Conservation (phyloP, 2,888 invertebrate species). For the Plebejus melissa region DNA sequence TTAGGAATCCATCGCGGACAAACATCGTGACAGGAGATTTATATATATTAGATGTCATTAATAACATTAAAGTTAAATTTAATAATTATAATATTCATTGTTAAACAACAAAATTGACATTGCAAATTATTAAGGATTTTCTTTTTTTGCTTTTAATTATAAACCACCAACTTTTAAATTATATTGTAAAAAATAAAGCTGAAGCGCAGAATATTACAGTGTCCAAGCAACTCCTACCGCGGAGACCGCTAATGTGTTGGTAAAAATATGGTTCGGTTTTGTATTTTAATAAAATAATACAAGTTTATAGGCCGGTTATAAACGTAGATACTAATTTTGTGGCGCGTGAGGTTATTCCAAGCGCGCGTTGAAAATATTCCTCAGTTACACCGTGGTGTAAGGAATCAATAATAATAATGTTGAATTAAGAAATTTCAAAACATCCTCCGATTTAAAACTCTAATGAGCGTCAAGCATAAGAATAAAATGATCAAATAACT, state of each 20-base stretch:
- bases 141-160: too few species aligned
- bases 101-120: not conserved
- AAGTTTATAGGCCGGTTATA: slow-evolving; percentile 43
- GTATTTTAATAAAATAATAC: slow-evolving; percentile 33
- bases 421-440: too few species aligned
- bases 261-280: slow-evolving; percentile 28
- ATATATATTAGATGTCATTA: not conserved
- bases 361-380: slow-evolving; percentile 34
- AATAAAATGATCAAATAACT: too few species aligned
- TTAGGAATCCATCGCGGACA: too few species aligned
- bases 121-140: not conserved
- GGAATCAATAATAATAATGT: not conserved
- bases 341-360: slow-evolving; percentile 38
- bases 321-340: slow-evolving; percentile 45
- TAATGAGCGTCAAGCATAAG: too few species aligned
- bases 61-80: too few species aligned
- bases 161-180: not conserved
- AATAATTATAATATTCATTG: not conserved
- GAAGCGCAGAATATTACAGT: not conserved
- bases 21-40: too few species aligned
- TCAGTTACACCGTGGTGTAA: slow-evolving; percentile 33
- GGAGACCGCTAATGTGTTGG: slow-evolving; percentile 35
- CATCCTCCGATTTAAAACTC: too few species aligned
- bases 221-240: slow-evolving; percentile 8
- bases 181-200: not conserved